Evolutionary conservation across 2,888 invertebrate genomes (phyloP).

Genomic region (Aporophyla lueneburgensis): DNA sequence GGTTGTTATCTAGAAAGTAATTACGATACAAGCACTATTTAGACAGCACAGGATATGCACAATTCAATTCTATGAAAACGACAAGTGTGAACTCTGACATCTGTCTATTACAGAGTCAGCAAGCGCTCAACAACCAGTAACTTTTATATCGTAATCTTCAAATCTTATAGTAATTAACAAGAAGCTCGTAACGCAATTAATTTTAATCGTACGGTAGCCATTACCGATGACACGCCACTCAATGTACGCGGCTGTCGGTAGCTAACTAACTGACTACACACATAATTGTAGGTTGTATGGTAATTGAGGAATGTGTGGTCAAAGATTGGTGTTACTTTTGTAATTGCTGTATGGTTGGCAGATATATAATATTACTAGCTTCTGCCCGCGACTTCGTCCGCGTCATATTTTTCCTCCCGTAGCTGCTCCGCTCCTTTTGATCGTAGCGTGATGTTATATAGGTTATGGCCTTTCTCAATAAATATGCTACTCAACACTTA

Average conservation of each 20-base stretch:
- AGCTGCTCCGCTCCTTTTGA: too few species aligned
- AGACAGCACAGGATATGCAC: not conserved
- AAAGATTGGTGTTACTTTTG: not conserved
- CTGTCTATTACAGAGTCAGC: not conserved
- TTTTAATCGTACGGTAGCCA: slow-evolving; percentile 34
- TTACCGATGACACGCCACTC: slow-evolving; percentile 45
- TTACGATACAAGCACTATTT: not conserved
- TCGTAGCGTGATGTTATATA: too few species aligned
- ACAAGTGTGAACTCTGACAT: not conserved
- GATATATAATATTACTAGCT: too few species aligned
- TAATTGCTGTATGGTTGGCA: not conserved
- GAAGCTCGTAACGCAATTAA: slow-evolving; percentile 33
- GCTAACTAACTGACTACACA: slow-evolving; percentile 12
- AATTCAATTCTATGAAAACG: not conserved
- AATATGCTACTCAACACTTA: too few species aligned
- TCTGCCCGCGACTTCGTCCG: too few species aligned
- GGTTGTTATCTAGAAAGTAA: not conserved
- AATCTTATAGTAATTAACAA: slow-evolving; percentile 28
- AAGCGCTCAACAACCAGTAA: not conserved
- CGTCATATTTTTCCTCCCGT: too few species aligned
- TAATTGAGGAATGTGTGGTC: slow-evolving; percentile 12
- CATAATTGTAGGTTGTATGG: slow-evolving; percentile 19
- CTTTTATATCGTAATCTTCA: slow-evolving; percentile 28
- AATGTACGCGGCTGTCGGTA: not conserved
- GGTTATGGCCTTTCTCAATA: too few species aligned